Evolutionary conservation across 2,888 invertebrate species (phyloP).

Genomic region (Synanthedon vespiformis): DNA sequence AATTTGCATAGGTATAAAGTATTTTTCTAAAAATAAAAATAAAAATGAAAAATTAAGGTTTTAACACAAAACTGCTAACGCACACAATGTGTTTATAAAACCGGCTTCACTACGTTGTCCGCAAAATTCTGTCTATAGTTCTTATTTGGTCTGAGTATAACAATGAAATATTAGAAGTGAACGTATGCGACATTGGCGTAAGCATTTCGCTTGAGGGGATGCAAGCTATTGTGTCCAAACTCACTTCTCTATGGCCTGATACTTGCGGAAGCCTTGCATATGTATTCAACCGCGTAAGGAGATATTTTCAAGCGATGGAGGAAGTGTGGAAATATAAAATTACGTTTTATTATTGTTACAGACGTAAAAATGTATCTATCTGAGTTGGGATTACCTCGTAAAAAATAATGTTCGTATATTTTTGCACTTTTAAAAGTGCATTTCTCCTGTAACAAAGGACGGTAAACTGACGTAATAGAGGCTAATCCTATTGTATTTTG

Average conservation of each 20-base stretch:
- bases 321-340: neutral
- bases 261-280: constrained; percentile 9
- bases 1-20: no score
- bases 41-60: no score
- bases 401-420: no score
- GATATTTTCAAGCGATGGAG: constrained; percentile 7
- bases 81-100: no score
- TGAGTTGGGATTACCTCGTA: neutral
- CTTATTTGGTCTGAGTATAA: neutral
- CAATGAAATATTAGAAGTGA: neutral
- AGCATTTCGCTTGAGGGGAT: constrained; percentile 15
- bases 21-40: no score
- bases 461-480: no score
- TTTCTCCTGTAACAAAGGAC: no score
- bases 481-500: no score
- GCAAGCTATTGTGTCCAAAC: constrained; percentile 24
- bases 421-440: no score
- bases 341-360: neutral
- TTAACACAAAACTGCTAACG: no score
- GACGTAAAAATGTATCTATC: neutral
- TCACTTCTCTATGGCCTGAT: constrained; percentile 7
- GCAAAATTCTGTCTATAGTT: no score
- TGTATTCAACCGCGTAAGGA: constrained; percentile 12
- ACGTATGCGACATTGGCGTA: neutral
- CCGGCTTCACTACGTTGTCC: no score